These are phyloP conservation scores for Parazoanthus darwini DNA, from an alignment of 92 coral and sea anemone genomes.

Conservation along the genomic window DNA sequence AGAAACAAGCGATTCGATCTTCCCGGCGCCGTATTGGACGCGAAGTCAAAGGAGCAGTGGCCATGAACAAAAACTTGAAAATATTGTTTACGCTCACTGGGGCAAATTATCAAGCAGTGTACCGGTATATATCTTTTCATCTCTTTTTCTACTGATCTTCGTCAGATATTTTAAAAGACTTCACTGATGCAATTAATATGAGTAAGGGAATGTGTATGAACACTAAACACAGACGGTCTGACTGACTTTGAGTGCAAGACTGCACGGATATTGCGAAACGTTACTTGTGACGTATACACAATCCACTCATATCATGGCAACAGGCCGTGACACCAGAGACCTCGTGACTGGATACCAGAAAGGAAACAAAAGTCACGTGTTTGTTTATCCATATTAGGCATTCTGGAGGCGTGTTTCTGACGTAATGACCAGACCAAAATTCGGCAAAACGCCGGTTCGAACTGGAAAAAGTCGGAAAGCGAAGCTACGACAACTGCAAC, in stretches of 20 bases:
- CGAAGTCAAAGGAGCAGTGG: too few relatives aligned
- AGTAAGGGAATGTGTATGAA: too few relatives aligned
- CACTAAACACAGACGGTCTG: too few relatives aligned
- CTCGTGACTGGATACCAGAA: neutral
- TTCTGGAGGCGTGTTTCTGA: constrained; percentile 44
- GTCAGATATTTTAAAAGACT: too few relatives aligned
- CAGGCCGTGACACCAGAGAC: neutral
- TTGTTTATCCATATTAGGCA: constrained; percentile 23
- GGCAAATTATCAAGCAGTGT: too few relatives aligned
- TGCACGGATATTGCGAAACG: neutral
- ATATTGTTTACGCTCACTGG: too few relatives aligned
- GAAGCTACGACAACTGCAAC: neutral
- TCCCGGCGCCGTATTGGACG: too few relatives aligned
- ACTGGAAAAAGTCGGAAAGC: neutral
- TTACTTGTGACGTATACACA: neutral
- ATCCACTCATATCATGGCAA: neutral
- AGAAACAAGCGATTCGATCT: too few relatives aligned
- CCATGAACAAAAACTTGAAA: too few relatives aligned
- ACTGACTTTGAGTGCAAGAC: neutral
- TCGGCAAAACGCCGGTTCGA: constrained; percentile 26
- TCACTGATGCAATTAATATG: too few relatives aligned
- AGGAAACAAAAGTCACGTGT: constrained; percentile 23
- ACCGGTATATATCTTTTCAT: too few relatives aligned
- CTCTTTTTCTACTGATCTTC: too few relatives aligned
- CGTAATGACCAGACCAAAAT: neutral